A percentile compares a stretch with the other conserved stretches of the same genome.
These are phyloP conservation scores for Clarias macrocephalus DNA, from an alignment of 2,113 vertebrate species.

Conservation along the genomic window DNA sequence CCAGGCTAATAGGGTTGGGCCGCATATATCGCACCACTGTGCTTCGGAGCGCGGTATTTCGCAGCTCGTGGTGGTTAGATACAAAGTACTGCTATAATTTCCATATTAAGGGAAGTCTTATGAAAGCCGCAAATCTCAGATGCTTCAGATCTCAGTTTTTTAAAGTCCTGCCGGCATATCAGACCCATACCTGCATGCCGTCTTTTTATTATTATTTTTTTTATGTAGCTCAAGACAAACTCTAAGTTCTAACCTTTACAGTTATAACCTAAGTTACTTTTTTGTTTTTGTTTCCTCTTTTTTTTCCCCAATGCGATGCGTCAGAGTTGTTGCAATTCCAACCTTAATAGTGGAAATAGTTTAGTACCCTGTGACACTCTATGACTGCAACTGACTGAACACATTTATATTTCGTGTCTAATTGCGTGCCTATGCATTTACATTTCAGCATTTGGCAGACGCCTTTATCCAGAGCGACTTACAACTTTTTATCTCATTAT, in stretches of 20 bases:
- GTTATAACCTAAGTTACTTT: neutral
- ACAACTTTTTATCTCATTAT: too few species aligned
- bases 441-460: too few species aligned
- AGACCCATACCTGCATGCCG: neutral
- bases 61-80: conserved; percentile 24
- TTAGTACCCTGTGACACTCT: neutral
- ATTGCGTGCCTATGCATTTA: too few species aligned
- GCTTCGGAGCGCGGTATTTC: neutral
- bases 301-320: neutral
- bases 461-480: too few species aligned
- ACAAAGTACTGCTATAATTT: neutral
- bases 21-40: neutral
- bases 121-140: neutral
- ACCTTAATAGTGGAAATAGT: neutral
- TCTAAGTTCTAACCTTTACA: neutral
- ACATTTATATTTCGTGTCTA: too few species aligned
- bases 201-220: neutral
- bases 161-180: neutral
- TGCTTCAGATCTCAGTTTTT: neutral
- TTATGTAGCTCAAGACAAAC: neutral
- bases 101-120: neutral
- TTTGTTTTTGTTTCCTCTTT: neutral
- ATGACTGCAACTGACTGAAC: neutral
- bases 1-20: conserved; percentile 4
- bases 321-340: neutral